Evolutionary conservation across 2,113 vertebrate species (phyloP), one percentile per base, ranked within the genome.

Genomic region (Ursus arctos): DNA sequence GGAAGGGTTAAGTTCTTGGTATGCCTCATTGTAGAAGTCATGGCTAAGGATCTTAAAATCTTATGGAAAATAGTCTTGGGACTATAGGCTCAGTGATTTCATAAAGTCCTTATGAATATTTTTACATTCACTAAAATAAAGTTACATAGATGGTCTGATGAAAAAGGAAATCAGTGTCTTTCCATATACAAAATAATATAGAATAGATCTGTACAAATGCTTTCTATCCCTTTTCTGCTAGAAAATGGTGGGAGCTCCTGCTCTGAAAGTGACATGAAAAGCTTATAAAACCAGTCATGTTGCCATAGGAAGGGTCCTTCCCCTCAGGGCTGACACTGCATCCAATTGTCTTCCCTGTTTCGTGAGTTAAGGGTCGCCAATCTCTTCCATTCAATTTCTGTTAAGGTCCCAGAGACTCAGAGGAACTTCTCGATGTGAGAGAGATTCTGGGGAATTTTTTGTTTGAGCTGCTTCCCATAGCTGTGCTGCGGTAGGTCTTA

Each of bases 21-120:
- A 24, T 33, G 28, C 10, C 11, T 90, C 26, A 3, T 61, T 82
- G 14, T 49, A 92, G 59, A 88, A 71, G 49, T 91, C 91, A 83
- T 36, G 61, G 36, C 36, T 83, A 83, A 93, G 55, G 18, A 49
- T 40, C 67, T 83, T 96, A 63, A 87, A 72, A 59, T 88, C 53
- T 21, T 53, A 72, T 22, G 53, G 49, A 72, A 47, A 61, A 84
- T n/a, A 61, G 55, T 74, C 24, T 76, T 36, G 51, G 53, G 79
- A 72, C 28, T 83, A 3, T 63, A 43, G 31, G 80, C 43, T 26
- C 55, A 61, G 22, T 53, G 59, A 85, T 57, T 97, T 83, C 36
- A 67, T 69, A 65, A 74, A 97, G 79, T 59, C n/a, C 26, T 87
- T 83, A 71, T 28, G 51, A 95, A 63, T 82, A 84, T n/a, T 91